Percentiles rank a stretch among this genome's conserved stretches.
Evolutionary conservation across 2,888 invertebrate species (phyloP).

Genomic region (Drosophila pegasa): DNA sequence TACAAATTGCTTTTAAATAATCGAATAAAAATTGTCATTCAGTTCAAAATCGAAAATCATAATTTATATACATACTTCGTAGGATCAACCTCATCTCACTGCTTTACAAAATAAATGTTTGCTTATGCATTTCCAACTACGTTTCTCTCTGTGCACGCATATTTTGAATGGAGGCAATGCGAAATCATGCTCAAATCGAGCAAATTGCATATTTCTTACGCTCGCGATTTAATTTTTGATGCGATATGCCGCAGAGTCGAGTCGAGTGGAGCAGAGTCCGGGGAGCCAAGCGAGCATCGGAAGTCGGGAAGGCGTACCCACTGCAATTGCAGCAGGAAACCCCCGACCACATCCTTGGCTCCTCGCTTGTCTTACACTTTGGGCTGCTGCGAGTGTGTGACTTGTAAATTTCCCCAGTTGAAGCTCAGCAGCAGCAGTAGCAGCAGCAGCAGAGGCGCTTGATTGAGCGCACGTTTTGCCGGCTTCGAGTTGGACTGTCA

Average conservation of each 20-base stretch:
- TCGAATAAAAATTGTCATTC: no score
- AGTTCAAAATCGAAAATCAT: no score
- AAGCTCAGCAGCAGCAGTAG: conserved; percentile 26
- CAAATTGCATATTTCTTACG: conserved; percentile 71
- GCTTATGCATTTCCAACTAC: background rate
- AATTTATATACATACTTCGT: no score
- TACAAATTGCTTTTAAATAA: no score
- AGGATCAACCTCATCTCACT: no score
- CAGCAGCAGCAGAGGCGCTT: conserved; percentile 63
- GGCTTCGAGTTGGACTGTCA: conserved; percentile 47
- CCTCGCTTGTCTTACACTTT: conserved; percentile 36
- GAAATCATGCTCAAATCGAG: conserved; percentile 73
- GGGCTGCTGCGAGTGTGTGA: conserved; percentile 44
- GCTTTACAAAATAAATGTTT: no score
- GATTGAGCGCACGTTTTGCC: conserved; percentile 78
- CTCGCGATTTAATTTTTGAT: conserved; percentile 74
- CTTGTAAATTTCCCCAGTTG: conserved; percentile 79
- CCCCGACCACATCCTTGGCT: conserved; percentile 41
- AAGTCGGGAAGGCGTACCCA: conserved; percentile 17
- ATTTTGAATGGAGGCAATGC: conserved; percentile 38
- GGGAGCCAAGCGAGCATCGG: background rate
- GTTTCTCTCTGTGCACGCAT: conserved; percentile 28
- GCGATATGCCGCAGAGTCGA: conserved; percentile 51
- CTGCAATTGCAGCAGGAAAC: conserved; percentile 18
- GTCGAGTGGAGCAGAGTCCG: background rate